Evolutionary conservation across 2,113 vertebrate species (phyloP).

Genomic region (Calidris pygmaea): DNA sequence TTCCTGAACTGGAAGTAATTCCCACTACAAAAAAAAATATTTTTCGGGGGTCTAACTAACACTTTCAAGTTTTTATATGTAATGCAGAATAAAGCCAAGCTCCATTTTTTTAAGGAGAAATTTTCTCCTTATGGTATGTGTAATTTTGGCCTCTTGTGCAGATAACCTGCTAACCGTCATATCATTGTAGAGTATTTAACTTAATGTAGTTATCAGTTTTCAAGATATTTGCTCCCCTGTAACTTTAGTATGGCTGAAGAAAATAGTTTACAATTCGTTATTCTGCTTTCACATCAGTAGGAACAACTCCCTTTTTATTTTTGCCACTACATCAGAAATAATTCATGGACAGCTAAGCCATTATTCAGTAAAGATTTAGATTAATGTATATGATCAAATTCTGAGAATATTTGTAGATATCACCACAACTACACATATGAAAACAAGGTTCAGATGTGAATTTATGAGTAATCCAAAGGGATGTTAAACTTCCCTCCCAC

Average conservation of each 20-base stretch:
- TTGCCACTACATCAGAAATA: background rate
- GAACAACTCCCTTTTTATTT: background rate
- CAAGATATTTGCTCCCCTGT: background rate
- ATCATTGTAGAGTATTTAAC: background rate
- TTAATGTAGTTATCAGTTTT: background rate
- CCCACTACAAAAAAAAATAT: background rate
- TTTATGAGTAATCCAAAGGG: background rate
- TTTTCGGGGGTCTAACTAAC: background rate
- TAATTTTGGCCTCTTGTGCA: background rate
- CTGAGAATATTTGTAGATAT: background rate
- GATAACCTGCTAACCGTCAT: background rate
- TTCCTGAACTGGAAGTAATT: background rate
- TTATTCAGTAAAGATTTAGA: background rate
- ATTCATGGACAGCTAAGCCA: background rate
- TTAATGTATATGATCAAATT: background rate
- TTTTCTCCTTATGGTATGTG: background rate
- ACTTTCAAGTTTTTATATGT: background rate
- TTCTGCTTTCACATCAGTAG: background rate
- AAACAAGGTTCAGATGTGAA: background rate
- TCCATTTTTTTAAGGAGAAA: background rate
- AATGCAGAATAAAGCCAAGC: background rate
- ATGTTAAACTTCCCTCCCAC: background rate
- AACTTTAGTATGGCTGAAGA: background rate
- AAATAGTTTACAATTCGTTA: background rate
- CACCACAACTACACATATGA: background rate